Percentiles rank a stretch among this genome's conserved stretches.
phyloP scores from a whole-genome alignment of 1,140 invertebrate genomes.

The Halesus radiatus region DNA sequence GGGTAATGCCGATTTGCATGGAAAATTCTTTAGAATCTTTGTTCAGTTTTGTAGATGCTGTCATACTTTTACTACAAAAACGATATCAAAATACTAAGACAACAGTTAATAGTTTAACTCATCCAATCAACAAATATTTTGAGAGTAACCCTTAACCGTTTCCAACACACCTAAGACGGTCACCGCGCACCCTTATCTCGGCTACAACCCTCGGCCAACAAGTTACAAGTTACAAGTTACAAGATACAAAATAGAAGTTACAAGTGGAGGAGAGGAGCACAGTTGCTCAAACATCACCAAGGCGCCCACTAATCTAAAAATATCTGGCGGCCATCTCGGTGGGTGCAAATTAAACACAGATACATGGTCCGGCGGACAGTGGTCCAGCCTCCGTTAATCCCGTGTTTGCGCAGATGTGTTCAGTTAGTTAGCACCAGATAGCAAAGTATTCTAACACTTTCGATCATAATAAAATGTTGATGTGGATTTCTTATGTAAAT shows the following conservation, averaged over 20 bases:
- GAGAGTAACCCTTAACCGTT: too few species aligned
- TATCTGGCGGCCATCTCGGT: slow-evolving; percentile 1
- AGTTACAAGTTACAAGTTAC: slow-evolving; percentile 1
- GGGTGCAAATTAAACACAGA: slow-evolving; percentile 45
- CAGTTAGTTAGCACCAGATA: slow-evolving; percentile 41
- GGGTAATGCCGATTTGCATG: too few species aligned
- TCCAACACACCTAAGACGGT: neutral
- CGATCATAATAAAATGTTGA: neutral
- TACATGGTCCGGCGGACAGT: slow-evolving; percentile 30
- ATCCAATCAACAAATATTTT: too few species aligned
- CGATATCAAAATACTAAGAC: too few species aligned
- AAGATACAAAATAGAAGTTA: too few species aligned
- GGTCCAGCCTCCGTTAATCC: slow-evolving; percentile 37
- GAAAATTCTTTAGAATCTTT: too few species aligned
- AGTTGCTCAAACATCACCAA: slow-evolving; percentile 37
- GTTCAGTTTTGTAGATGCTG: too few species aligned
- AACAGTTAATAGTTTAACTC: too few species aligned
- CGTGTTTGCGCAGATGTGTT: slow-evolving; percentile 53
- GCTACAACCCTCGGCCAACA: neutral
- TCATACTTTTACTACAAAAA: too few species aligned
- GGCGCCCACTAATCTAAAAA: slow-evolving; percentile 34
- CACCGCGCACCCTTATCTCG: neutral
- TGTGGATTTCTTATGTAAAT: too few species aligned
- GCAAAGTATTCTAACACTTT: slow-evolving; percentile 14
- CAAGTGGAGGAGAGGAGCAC: slow-evolving; percentile 8